Evolutionary conservation across 2,797 vertebrate genomes (phyloP).

Genomic region (Gambelia wislizenii): DNA sequence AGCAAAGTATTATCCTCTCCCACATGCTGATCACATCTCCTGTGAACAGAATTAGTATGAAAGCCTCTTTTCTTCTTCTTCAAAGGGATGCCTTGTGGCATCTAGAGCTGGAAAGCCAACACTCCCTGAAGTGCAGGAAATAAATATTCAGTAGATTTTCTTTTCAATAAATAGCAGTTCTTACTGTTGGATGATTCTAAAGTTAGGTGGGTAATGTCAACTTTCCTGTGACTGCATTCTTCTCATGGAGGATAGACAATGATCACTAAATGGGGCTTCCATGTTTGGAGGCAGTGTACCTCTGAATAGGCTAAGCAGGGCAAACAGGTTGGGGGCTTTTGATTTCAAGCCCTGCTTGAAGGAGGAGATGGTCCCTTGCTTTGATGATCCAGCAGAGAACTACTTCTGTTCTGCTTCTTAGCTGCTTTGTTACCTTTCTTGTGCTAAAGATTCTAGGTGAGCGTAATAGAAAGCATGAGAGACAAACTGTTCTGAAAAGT

Average conservation of each 20-base stretch:
- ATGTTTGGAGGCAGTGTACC: no score
- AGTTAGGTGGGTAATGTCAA: no score
- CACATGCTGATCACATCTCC: neutral
- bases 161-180: neutral
- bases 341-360: neutral
- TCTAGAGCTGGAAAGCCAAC: neutral
- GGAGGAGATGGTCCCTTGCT: no score
- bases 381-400: neutral
- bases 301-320: neutral
- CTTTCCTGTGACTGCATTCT: neutral
- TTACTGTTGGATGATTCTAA: neutral
- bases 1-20: neutral
- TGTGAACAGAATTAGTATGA: constrained; percentile 4
- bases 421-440: neutral
- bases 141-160: constrained; percentile 8
- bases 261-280: no score
- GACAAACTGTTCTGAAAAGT: no score
- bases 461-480: neutral
- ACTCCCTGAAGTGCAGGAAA: neutral
- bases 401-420: neutral
- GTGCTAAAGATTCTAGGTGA: neutral
- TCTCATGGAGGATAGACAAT: neutral
- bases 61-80: neutral
- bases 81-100: constrained; percentile 11
- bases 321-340: neutral